phyloP scores from a whole-genome alignment of 2,888 invertebrate species.

The Margaritifera margaritifera region DNA sequence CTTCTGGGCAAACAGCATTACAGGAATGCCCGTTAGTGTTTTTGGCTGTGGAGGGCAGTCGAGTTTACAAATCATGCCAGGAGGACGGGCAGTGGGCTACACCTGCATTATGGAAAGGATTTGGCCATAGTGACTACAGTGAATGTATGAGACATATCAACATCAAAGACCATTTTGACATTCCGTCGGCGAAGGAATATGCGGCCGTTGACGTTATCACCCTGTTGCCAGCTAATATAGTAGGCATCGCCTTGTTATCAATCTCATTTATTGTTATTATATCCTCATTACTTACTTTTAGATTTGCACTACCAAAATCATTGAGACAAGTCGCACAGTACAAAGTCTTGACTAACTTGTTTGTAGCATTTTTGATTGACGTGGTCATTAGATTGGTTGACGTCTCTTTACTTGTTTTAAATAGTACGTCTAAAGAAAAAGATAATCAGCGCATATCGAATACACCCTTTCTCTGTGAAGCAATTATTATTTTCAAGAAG shows the following conservation, averaged over 20 bases:
- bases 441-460: constrained; percentile 2
- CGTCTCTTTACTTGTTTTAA: constrained; percentile 11
- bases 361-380: constrained; percentile 22
- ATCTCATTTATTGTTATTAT: constrained; percentile 26
- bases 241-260: constrained; percentile 14
- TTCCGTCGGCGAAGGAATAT: constrained; percentile 3
- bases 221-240: constrained; percentile 7
- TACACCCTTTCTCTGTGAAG: constrained; percentile 22
- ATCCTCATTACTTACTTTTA: constrained; percentile 14
- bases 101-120: constrained; percentile 27
- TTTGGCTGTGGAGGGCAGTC: constrained; percentile 18
- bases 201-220: neutral
- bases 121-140: constrained; percentile 33
- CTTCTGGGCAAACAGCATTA: constrained; percentile 18
- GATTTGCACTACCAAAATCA: constrained; percentile 23
- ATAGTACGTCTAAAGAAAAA: neutral
- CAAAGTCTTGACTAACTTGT: constrained; percentile 29
- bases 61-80: constrained; percentile 34
- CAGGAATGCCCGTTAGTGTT: constrained; percentile 38
- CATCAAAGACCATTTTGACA: constrained; percentile 16
- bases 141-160: constrained; percentile 27
- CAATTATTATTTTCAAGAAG: constrained; percentile 20
- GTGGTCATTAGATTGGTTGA: constrained; percentile 13
- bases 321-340: constrained; percentile 15
- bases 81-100: constrained; percentile 31